Percentiles rank a stretch among this genome's conserved stretches.
These are phyloP conservation scores for Microctenopoma stevenorrisi DNA, from an alignment of 2,797 vertebrate species.

Conservation along the genomic window DNA sequence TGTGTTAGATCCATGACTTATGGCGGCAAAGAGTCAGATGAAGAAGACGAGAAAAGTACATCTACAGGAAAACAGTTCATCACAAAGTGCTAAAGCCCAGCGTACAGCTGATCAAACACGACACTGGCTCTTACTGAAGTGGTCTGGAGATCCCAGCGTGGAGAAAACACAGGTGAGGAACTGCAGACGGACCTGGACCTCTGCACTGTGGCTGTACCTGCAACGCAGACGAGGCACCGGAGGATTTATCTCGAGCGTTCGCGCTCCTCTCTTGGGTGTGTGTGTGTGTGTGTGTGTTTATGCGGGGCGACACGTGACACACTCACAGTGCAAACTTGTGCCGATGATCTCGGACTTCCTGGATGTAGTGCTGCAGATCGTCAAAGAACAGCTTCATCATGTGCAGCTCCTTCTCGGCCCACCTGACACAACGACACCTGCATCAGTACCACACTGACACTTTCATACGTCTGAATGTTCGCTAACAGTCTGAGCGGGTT, in stretches of 20 bases:
- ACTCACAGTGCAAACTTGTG: constrained; percentile 97
- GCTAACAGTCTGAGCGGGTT: not conserved
- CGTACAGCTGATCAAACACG: too few species aligned
- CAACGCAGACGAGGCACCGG: not conserved
- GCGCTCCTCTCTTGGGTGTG: too few species aligned
- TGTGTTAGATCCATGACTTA: too few species aligned
- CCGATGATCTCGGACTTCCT: constrained; percentile 91
- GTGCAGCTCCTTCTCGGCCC: constrained; percentile 98
- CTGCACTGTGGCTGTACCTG: constrained; percentile 97
- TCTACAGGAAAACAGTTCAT: too few species aligned
- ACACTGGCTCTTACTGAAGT: constrained; percentile 91
- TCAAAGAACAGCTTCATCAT: constrained; percentile 99
- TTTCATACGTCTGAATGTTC: not conserved
- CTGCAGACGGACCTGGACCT: constrained; percentile 98
- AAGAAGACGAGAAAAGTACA: too few species aligned
- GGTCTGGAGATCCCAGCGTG: constrained; percentile 96
- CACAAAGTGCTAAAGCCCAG: too few species aligned
- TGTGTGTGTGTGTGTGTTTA: too few species aligned
- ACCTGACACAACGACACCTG: constrained; percentile 81
- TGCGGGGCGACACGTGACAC: not conserved
- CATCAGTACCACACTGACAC: not conserved
- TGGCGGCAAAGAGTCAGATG: too few species aligned
- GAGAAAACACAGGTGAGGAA: constrained; percentile 99
- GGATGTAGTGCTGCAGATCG: constrained; percentile 97
- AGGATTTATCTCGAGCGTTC: too few species aligned